Conservation (phyloP, 2,113 vertebrate species). For the Odocoileus hemionus region DNA sequence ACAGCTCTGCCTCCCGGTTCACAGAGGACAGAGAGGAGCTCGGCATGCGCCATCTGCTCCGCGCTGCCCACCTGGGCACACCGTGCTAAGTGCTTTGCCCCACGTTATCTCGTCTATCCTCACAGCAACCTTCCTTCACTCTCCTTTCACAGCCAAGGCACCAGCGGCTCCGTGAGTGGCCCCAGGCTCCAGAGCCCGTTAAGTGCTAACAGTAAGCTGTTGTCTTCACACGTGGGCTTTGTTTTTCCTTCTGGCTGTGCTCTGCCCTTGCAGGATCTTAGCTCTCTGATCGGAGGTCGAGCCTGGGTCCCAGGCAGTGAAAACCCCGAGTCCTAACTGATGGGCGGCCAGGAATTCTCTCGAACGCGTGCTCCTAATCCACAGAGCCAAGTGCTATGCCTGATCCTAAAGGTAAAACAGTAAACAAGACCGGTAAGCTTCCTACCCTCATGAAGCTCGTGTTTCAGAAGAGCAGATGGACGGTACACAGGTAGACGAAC, state of each 20-base stretch:
- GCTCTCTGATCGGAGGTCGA: neutral
- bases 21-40: neutral
- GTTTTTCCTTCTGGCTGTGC: neutral
- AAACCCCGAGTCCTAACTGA: neutral
- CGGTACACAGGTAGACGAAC: accelerated
- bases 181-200: accelerated
- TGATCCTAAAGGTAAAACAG: accelerated
- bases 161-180: neutral
- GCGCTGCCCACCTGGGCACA: accelerated
- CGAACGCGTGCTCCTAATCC: neutral
- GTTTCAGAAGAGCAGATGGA: neutral
- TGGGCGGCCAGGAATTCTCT: neutral
- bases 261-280: neutral
- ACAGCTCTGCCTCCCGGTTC: neutral
- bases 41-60: accelerated
- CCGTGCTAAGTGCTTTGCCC: accelerated
- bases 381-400: neutral
- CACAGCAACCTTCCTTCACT: accelerated
- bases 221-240: neutral
- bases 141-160: neutral
- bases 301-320: neutral
- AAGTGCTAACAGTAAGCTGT: accelerated
- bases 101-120: accelerated
- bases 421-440: accelerated
- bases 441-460: neutral